Evolutionary conservation across 2,888 invertebrate genomes (phyloP).

Genomic region (Epinotia brunnichana): DNA sequence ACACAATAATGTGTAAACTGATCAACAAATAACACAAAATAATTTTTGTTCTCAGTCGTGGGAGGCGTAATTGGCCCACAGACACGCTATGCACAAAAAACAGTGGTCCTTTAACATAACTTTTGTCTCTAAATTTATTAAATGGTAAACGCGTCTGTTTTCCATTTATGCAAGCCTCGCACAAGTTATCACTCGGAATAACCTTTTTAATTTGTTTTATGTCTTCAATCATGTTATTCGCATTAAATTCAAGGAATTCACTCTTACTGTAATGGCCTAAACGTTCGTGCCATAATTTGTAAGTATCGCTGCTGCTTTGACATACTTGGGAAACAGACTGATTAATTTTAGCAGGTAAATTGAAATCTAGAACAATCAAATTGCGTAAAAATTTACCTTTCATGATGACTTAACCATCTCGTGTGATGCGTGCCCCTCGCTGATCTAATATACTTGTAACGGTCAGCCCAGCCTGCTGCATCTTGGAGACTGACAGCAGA

Average conservation of each 20-base stretch:
- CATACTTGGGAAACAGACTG: too few species aligned
- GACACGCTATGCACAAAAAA: conserved; percentile 57
- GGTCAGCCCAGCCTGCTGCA: too few species aligned
- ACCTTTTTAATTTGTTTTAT: conserved; percentile 18
- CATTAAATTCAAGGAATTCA: background rate
- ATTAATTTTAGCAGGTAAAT: too few species aligned
- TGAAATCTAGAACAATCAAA: too few species aligned
- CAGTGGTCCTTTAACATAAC: conserved; percentile 53
- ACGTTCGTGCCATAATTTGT: too few species aligned
- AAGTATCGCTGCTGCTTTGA: too few species aligned
- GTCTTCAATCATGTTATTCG: background rate
- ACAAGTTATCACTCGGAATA: conserved; percentile 49
- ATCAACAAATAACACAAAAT: conserved; percentile 58
- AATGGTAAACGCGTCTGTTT: conserved; percentile 61
- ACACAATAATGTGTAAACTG: conserved; percentile 58
- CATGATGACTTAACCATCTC: too few species aligned
- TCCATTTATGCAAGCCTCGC: conserved; percentile 59
- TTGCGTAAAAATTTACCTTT: too few species aligned
- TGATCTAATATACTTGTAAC: too few species aligned
- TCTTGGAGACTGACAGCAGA: too few species aligned
- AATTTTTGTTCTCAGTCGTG: conserved; percentile 55
- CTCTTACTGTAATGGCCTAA: background rate
- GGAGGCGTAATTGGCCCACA: conserved; percentile 57
- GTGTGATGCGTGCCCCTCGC: too few species aligned
- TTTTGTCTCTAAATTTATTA: conserved; percentile 49